Base-by-base conservation (phyloP, 2,888 invertebrate genomes). In the Noctua comes region DNA sequence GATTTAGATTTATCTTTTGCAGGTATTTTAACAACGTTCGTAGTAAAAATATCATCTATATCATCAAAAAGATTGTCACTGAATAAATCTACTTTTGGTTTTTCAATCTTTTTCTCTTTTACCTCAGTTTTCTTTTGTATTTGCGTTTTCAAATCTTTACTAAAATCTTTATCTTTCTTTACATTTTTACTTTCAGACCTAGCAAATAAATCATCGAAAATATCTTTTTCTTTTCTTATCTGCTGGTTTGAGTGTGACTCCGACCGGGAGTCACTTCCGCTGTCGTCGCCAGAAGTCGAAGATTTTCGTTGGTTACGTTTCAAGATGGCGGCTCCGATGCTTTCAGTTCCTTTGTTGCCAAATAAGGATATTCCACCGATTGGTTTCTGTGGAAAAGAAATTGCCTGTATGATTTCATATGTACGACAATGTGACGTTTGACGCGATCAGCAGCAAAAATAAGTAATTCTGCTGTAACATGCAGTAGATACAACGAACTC, bases 321-420 rank as follows among this genome's bases (percentile, higher is more conserved):
- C 83, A 96, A 92, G 74, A 96, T 95, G 79, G 96, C 96, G 0
- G 96, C 95, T 0, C 96, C 96, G 13, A 97, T 96, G 77, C 92
- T 96, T 40, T 95, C 95, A 0, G 95, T 88, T 18, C 94, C 94
- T 89, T 94, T 93, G 73, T 93, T 95, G 2, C 97, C 97, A 86
- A 97, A 97, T 64, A 97, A 91, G 16, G 97, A 97, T 70, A 97
- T 97, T 2, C 97, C 98, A 3, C 97, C 97, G 8, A 97, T 90
- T 11, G 97, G 97, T 95, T 97, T 97, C 98, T 98, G 94, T 54
- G 88, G 90, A 66, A n/a, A 21, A 36, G 43, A 43, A 65, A 40
- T 7, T 40, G 18, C 8, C 31, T 18, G 13, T 8, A 11, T 57
- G n/a, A 59, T 31, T 31, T 62, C 18, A 62, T 62, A 18, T 62